Evolutionary conservation across 2,797 vertebrate species (phyloP), one percentile per base, ranked within the genome.

Genomic region (Masticophis lateralis): DNA sequence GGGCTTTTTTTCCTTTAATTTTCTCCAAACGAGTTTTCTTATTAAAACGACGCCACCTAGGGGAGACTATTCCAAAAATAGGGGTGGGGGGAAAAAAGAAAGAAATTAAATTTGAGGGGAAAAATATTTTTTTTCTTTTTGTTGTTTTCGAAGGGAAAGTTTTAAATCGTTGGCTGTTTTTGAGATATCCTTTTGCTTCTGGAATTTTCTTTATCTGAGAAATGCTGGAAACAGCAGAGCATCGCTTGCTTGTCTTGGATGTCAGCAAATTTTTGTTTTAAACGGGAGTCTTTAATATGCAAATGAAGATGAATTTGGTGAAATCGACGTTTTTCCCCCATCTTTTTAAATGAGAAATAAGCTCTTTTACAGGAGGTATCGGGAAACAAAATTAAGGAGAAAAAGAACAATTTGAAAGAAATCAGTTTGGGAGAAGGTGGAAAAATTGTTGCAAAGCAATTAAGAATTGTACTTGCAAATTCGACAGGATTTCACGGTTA

Each of bases 281-380:
- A 94, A 95, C 93, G 32, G 96, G 96, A 92, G 95, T 86, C 93
- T 51, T 94, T 95, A 92, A 95, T 92, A 94, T 96, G 95, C 96
- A 98, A 98, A 97, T 97, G 97, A 96, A 97, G 93, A 91, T 94
- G 96, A 97, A 98, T 97, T 98, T 97, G 96, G 97, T 97, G 97
- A 97, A 97, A 97, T 97, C 94, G 95, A 94, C 91, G 87, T 95
- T 53, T 27, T 95, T 88, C 18, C 25, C 27, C 53, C n/a, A 5
- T 4, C 18, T 57, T 66, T 93, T 88, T 60, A 94, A 92, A 92
- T 94, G 94, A 92, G 74, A 86, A 90, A 94, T 47, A 90, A 86
- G 27, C 13, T n/a, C 1, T 10, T 91, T 79, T 18, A 5, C 27
- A 32, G 51, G 51, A 7, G 3, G 8, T 4, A 18, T 0, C 59